A percentile compares a stretch with the other conserved stretches of the same genome.
Evolutionary conservation across 2,888 invertebrate species (phyloP).

Genomic region (Cheilosia variabilis): DNA sequence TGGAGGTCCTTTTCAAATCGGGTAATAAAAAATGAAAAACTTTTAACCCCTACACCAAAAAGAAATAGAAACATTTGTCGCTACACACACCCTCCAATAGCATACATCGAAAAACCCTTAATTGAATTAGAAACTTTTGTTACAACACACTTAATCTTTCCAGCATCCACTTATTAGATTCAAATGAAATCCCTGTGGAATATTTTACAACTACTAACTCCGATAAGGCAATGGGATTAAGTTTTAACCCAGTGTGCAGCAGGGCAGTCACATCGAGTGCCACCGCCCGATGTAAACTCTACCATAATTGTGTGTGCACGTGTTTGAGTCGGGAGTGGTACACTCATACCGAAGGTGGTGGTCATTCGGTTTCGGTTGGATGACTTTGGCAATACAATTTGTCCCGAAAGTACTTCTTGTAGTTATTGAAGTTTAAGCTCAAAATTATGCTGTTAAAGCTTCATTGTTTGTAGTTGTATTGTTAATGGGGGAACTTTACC

Average conservation of each 20-base stretch:
- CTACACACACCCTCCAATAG: not conserved
- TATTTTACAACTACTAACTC: conserved; percentile 18
- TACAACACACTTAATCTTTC: conserved; percentile 12
- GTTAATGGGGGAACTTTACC: not conserved
- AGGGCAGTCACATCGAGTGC: not conserved
- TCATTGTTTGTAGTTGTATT: not conserved
- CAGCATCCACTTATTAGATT: conserved; percentile 17
- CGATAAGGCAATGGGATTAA: conserved; percentile 19
- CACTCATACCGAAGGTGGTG: not conserved
- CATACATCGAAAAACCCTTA: not conserved
- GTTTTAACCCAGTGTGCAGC: not conserved
- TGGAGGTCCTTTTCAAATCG: not conserved
- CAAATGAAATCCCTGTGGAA: conserved; percentile 16
- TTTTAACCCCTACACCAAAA: not conserved
- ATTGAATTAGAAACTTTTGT: conserved; percentile 23
- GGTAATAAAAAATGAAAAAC: conserved; percentile 6
- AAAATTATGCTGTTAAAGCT: not conserved
- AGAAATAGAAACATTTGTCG: conserved; percentile 7
- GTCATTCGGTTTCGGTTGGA: conserved; percentile 1
- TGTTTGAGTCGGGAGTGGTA: not conserved
- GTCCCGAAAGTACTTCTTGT: not conserved
- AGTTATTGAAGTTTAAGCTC: not conserved
- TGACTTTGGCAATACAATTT: conserved; percentile 11
- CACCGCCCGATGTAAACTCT: not conserved
- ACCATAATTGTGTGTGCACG: not conserved